Evolutionary conservation across 2,888 invertebrate genomes (phyloP), one percentile per base, ranked within the genome.

Genomic region (Resseliella maxima): DNA sequence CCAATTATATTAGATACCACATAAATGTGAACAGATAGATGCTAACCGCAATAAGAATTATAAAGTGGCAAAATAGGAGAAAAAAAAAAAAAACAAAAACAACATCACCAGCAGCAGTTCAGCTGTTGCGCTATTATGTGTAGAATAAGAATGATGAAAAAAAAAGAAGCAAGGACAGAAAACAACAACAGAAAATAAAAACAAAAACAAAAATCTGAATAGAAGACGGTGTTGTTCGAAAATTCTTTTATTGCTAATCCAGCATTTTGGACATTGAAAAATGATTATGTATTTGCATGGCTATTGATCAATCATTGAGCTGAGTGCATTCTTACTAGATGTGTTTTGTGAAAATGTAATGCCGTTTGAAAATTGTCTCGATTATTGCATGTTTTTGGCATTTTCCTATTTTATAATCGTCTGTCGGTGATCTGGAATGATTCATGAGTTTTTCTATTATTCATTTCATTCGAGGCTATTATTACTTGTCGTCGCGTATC

Each of bases 361-460:
- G 27, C 59, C 24, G 24, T 12, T n/a, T 27, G 24, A 59, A 50
- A 50, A 50, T 50, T 15, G 8, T 50, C 18, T 50, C 46, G 46
- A 50, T 50, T 8, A 50, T 50, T 59, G 59, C 59, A 59, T 59
- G 59, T 24, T 59, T 59, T 59, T 59, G 59, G 59, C 18, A 18
- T 50, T 50, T 27, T n/a, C 27, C 24, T 24, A 59, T 72, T 31
- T 72, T 72, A 72, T 72, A 72, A 72, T 72, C 72, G 27, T 72
- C 15, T 72, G 72, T 72, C 31, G 72, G 27, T 31, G 31, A 72
- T 31, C 31, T 72, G 31, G n/a, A 31, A 72, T 72, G 72, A 72
- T 72, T 31, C 72, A 72, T 72, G 31, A 31, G 15, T 31, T 72
- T 31, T 31, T 31, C 6, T 31, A 72, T 31, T 31, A 31, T 31